Evolutionary conservation across 2,113 vertebrate species (phyloP).

Genomic region (Ploceus nigricollis): DNA sequence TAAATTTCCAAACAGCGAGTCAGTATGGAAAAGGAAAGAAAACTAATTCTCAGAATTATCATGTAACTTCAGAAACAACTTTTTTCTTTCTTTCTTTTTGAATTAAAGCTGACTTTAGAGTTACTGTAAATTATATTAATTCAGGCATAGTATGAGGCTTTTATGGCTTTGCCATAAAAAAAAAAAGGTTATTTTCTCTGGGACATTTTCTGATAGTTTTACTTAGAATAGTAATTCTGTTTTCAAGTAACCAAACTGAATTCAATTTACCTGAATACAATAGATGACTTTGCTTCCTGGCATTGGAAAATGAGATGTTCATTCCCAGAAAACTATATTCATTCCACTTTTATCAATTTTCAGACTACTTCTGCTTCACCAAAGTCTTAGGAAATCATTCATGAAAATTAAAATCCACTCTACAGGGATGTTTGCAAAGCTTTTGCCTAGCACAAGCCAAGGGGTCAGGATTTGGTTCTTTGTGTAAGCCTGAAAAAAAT

Average conservation of each 20-base stretch:
- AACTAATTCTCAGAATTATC: neutral
- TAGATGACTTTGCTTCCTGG: neutral
- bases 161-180: neutral
- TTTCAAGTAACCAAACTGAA: neutral
- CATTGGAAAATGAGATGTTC: neutral
- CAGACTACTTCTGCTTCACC: neutral
- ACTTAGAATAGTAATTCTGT: neutral
- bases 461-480: neutral
- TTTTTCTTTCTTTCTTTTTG: neutral
- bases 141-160: neutral
- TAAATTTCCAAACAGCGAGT: neutral
- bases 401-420: neutral
- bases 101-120: neutral
- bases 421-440: neutral
- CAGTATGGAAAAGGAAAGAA: neutral
- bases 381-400: neutral
- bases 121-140: neutral
- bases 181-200: neutral
- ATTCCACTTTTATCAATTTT: neutral
- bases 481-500: neutral
- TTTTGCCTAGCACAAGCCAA: neutral
- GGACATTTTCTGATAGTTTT: neutral
- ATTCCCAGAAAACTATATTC: neutral
- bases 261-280: neutral
- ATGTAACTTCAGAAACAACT: neutral